These are phyloP conservation scores for Diarsia mendica DNA, from an alignment of 2,888 invertebrate species.

Conservation along the genomic window DNA sequence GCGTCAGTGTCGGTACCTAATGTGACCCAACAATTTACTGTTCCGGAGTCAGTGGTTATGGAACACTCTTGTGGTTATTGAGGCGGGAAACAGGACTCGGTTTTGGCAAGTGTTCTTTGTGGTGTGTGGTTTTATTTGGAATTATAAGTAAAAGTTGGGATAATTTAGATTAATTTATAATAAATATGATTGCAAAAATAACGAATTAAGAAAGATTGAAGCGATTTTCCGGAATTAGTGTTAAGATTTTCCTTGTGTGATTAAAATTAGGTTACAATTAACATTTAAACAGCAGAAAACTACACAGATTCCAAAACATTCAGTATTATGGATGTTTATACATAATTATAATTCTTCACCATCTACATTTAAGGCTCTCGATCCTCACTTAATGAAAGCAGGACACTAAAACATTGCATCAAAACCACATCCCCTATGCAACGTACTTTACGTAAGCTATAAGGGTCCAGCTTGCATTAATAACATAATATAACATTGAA, in stretches of 20 bases:
- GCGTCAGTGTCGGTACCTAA: slow-evolving; percentile 27
- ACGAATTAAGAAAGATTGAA: neutral
- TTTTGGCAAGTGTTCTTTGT: neutral
- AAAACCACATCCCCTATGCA: neutral
- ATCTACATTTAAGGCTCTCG: neutral
- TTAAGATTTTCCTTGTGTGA: neutral
- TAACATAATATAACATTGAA: neutral
- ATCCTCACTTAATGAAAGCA: neutral
- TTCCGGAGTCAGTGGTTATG: neutral
- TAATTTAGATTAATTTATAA: too few relatives aligned
- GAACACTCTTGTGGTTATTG: slow-evolving; percentile 22
- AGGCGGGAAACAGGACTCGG: neutral
- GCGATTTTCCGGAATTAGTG: neutral
- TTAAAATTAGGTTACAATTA: too few relatives aligned
- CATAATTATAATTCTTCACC: neutral
- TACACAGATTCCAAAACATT: neutral
- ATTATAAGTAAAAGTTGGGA: too few relatives aligned
- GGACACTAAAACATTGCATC: slow-evolving; percentile 1
- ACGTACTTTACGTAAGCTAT: too few relatives aligned
- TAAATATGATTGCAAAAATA: neutral
- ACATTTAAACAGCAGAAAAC: neutral
- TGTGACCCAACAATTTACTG: slow-evolving; percentile 35
- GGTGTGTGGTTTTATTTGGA: neutral
- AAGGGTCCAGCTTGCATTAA: neutral
- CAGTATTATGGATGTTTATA: neutral